Evolutionary conservation across 1,140 invertebrate genomes (phyloP).

Genomic region (Papilio polytes): DNA sequence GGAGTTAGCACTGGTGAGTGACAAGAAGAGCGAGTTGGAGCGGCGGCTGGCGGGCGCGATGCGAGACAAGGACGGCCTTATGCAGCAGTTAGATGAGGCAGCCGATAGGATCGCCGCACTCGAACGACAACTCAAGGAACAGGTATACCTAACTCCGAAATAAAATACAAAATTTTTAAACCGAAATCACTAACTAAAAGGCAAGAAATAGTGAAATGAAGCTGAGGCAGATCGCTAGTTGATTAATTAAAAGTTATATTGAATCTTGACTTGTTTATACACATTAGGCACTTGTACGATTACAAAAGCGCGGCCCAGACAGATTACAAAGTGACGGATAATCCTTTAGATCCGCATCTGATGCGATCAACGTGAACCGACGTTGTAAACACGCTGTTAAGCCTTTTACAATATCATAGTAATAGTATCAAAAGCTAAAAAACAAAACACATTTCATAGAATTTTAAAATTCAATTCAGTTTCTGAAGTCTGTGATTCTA

Average conservation of each 20-base stretch:
- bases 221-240: background rate
- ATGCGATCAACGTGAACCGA: background rate
- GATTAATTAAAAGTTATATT: background rate
- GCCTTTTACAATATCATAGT: background rate
- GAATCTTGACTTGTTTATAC: background rate
- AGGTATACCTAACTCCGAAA: constrained; percentile 82
- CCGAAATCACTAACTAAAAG: too few relatives aligned
- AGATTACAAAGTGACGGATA: constrained; percentile 6
- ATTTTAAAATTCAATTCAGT: background rate
- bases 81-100: constrained; percentile 93
- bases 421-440: background rate
- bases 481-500: background rate
- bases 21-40: constrained; percentile 94
- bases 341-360: background rate
- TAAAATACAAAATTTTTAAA: too few relatives aligned
- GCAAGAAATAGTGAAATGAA: too few relatives aligned
- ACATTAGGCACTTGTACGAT: constrained; percentile 17
- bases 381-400: background rate
- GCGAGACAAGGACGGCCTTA: constrained; percentile 91
- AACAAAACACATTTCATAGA: too few relatives aligned
- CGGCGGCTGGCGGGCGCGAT: constrained; percentile 89
- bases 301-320: constrained; percentile 9
- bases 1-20: constrained; percentile 93
- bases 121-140: constrained; percentile 93
- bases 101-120: constrained; percentile 93